Conservation (phyloP, 2,113 vertebrate species). For the Puntigrus tetrazona region DNA sequence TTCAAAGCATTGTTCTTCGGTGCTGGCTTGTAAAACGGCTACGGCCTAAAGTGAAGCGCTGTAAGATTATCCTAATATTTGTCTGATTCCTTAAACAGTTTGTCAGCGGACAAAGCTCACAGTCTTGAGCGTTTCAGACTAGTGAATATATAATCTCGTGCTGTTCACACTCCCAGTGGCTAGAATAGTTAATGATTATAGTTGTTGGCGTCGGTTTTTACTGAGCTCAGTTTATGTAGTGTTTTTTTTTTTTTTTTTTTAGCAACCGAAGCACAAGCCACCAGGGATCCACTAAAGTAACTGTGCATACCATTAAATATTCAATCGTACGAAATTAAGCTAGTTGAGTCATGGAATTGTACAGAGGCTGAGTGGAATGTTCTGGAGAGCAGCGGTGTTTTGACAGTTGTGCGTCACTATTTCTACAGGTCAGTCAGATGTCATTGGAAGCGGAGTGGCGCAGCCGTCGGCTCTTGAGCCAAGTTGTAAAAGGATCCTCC, state of each 20-base stretch:
- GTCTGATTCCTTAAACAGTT: conserved; percentile 1
- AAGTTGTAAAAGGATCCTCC: conserved; percentile 33
- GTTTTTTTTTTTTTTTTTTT: conserved; percentile 42
- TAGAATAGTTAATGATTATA: conserved; percentile 40
- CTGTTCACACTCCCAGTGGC: conserved; percentile 1
- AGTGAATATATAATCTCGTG: conserved; percentile 5
- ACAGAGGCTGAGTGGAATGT: background rate
- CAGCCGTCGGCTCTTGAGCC: conserved; percentile 22
- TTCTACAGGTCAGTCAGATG: conserved; percentile 38
- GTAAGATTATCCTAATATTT: conserved; percentile 15
- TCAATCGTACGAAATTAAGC: background rate
- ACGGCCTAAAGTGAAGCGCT: background rate
- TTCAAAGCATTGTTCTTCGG: background rate
- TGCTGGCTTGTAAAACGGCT: background rate
- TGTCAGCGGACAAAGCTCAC: background rate
- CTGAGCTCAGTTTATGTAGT: conserved; percentile 23
- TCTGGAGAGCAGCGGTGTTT: conserved; percentile 13
- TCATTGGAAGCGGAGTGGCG: conserved; percentile 23
- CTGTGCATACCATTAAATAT: conserved; percentile 28
- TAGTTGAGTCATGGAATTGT: conserved; percentile 25
- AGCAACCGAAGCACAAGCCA: conserved; percentile 8
- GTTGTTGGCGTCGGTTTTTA: conserved; percentile 49
- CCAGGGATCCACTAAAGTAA: conserved; percentile 39
- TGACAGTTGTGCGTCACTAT: conserved; percentile 35
- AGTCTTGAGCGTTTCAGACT: conserved; percentile 4